These are phyloP conservation scores for Caenorhabditis sp. DNA, from an alignment of 2,888 invertebrate genomes.

Conservation along the genomic window DNA sequence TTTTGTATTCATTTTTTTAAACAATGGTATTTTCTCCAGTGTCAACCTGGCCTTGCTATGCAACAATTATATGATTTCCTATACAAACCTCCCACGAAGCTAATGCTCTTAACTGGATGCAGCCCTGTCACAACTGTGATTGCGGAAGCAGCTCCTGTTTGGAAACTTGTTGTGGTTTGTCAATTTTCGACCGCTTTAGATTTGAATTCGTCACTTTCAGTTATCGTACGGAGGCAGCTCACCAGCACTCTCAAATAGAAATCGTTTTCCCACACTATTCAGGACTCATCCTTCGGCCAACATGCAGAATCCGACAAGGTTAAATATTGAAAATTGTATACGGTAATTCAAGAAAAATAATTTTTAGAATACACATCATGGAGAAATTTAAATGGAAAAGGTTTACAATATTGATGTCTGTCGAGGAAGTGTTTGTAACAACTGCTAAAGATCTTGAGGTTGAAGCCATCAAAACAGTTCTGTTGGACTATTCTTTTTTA, in stretches of 20 bases:
- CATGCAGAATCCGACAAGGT: constrained; percentile 87
- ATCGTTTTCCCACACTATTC: constrained; percentile 97
- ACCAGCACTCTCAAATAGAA: constrained; percentile 96
- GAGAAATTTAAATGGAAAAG: constrained; percentile 98
- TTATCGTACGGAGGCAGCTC: constrained; percentile 99
- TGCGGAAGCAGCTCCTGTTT: constrained; percentile 99
- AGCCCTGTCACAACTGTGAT: constrained; percentile 99
- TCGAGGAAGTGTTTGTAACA: constrained; percentile 90
- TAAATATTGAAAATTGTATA: constrained; percentile 85
- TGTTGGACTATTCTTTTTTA: constrained; percentile 5
- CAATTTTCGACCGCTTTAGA: neutral
- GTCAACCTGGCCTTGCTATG: constrained; percentile 97
- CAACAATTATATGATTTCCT: constrained; percentile 98
- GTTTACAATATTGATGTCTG: constrained; percentile 97
- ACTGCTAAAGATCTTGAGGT: constrained; percentile 96
- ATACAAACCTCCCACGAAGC: constrained; percentile 91
- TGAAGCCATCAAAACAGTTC: neutral
- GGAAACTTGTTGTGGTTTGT: constrained; percentile 97
- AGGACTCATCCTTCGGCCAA: constrained; percentile 99
- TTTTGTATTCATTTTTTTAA: neutral
- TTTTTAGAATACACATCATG: constrained; percentile 92
- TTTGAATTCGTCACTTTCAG: constrained; percentile 85
- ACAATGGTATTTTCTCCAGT: no score
- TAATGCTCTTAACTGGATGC: constrained; percentile 94
- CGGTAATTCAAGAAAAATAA: constrained; percentile 86